Evolutionary conservation across 2,888 invertebrate genomes (phyloP), one percentile per base, ranked within the genome.

Genomic region (Scaptomyza cyrtandrae): DNA sequence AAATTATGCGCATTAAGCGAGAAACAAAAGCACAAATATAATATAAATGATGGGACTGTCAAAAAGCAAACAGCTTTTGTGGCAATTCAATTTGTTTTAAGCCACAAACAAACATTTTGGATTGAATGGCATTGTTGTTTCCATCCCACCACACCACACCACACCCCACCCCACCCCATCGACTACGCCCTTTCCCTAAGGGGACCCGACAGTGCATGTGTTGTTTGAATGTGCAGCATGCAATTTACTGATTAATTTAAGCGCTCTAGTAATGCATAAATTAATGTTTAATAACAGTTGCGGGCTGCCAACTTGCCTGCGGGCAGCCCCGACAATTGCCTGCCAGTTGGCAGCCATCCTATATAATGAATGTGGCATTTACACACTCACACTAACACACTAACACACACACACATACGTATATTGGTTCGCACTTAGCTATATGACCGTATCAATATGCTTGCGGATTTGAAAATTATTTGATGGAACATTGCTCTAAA

Each of bases 161-260:
- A 19, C 19, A 19, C 37, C 0, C n/a, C n/a, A 6, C n/a, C n/a
- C 37, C n/a, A n/a, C 37, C 44, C 54, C 41, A 41, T 43, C 13
- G 0, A 27, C 19, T 1, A 19, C 19, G 19, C 2, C 19, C 5
- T 29, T 6, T 37, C 37, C 37, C 37, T n/a, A 0, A 35, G 45
- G 53, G 39, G 2, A 19, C 19, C 19, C 43, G 14, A 10, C 14
- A 19, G 33, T 33, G 14, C n/a, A n/a, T 44, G 31, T 49, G 19
- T 31, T 39, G 57, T 46, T 50, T 33, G 53, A 24, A 50, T 62
- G 45, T 60, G 60, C 60, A 33, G 57, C 49, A 75, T 75, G 81
- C 79, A 80, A 84, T 80, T 80, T 78, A 57, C 82, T 80, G 82
- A 82, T 82, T 84, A 82, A 82, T 82, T 84, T 80, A 84, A 82